Percentiles rank a stretch among this genome's conserved stretches.
phyloP scores from a whole-genome alignment of 2,888 invertebrate species.

The Nomada lathburiana region DNA sequence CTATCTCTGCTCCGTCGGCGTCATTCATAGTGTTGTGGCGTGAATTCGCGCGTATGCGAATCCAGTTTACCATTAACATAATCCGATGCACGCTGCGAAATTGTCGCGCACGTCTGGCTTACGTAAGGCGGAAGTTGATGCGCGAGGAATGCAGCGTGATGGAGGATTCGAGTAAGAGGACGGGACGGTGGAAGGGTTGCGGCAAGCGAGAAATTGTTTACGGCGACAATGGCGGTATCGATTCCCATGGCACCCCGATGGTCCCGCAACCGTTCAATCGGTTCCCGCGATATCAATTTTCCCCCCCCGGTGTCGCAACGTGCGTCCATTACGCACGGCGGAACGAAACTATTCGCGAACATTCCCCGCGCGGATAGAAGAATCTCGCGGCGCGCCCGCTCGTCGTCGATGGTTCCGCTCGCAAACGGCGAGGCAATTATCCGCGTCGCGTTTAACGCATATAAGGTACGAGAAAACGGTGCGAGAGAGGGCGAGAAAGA shows the following conservation, averaged over 20 bases:
- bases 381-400: constrained; percentile 50
- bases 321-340: background rate
- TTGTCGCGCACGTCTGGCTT: constrained; percentile 6
- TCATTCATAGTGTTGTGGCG: constrained; percentile 37
- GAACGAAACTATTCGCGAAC: constrained; percentile 10
- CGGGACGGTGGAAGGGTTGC: too few species aligned
- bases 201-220: background rate
- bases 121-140: constrained; percentile 25
- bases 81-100: constrained; percentile 11
- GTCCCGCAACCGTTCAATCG: background rate
- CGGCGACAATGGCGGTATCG: background rate
- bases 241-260: background rate
- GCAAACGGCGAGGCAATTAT: constrained; percentile 61
- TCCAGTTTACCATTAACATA: constrained; percentile 50
- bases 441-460: constrained; percentile 52
- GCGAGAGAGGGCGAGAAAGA: too few species aligned
- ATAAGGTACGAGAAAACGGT: constrained; percentile 45
- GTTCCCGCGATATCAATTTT: background rate
- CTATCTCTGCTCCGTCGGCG: constrained; percentile 13
- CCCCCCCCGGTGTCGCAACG: background rate
- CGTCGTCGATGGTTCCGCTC: too few species aligned
- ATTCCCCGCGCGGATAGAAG: constrained; percentile 4
- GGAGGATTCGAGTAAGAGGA: background rate
- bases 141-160: background rate
- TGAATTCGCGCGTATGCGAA: constrained; percentile 55